These are phyloP conservation scores for Diplodus puntazzo DNA, from an alignment of 2,797 vertebrate species.

Conservation along the genomic window DNA sequence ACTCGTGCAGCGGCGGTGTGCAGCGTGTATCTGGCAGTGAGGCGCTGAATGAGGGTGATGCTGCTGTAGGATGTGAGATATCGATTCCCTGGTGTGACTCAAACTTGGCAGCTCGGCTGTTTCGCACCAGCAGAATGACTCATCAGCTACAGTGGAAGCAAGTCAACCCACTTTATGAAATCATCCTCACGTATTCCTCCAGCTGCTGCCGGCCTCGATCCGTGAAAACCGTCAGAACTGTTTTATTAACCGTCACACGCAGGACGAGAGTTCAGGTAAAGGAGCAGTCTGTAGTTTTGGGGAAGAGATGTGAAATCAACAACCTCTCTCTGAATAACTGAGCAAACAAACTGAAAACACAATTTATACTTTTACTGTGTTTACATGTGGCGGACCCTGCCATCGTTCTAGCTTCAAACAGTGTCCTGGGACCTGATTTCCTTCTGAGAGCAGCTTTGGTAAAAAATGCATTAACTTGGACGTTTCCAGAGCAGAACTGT, in stretches of 20 bases:
- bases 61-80: constrained; percentile 46
- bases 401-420: too few species aligned
- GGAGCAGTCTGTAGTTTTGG: too few species aligned
- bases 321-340: too few species aligned
- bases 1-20: neutral
- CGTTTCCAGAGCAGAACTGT: too few species aligned
- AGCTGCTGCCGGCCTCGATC: neutral
- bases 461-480: too few species aligned
- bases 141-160: constrained; percentile 41
- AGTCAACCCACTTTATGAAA: constrained; percentile 29
- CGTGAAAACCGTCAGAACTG: neutral
- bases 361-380: too few species aligned
- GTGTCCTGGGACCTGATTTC: too few species aligned
- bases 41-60: constrained; percentile 40
- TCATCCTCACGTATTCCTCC: constrained; percentile 9
- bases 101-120: constrained; percentile 37
- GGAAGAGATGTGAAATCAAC: too few species aligned
- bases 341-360: too few species aligned
- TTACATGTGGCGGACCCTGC: too few species aligned
- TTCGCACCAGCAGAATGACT: constrained; percentile 55
- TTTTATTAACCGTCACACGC: neutral
- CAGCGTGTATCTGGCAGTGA: neutral
- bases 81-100: constrained; percentile 54
- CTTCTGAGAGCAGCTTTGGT: too few species aligned
- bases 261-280: too few species aligned